Base-by-base conservation (phyloP, 2,888 invertebrate genomes). In the Cosmopolites sordidus region DNA sequence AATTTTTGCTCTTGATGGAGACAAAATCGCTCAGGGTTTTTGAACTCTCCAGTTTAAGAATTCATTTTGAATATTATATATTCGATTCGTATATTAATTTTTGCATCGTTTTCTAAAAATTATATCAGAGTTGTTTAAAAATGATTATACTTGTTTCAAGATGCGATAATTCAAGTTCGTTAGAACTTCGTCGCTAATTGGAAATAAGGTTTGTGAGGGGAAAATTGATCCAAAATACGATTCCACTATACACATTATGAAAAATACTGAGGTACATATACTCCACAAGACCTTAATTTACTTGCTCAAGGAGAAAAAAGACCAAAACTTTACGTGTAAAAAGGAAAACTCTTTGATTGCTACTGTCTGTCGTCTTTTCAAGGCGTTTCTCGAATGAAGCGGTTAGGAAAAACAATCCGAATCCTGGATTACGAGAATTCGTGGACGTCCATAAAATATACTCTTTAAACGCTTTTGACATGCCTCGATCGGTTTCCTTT, bases 371-470 rank as follows among this genome's bases (percentile, higher is more conserved):
- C 51, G 47, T 51, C 51, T 27, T 29, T 27, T 27, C 39, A 33
- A 56, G 51, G 48, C 51, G 30, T 51, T 44, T 56, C 51, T 42
- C 40, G 56, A 39, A 41, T 48, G 48, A 48, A 44, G 50, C 51
- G 48, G 48, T 51, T 42, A 45, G 48, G 56, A 51, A 56, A 55
- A 56, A 56, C 51, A 51, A 51, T 56, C 46, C 44, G 45, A 56
- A 33, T 51, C 51, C 42, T 52, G 56, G 56, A 56, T 56, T 56
- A 56, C 51, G 42, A 48, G 43, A 56, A 48, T 51, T 56, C 51
- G 56, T 56, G 56, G 51, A 56, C 51, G 48, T 56, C 56, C 56
- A 56, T 56, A 56, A 56, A 56, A 56, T 56, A 56, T 56, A 48
- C 45, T 37, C 45, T 42, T 48, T 56, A 56, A 56, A 56, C 51